A percentile compares a stretch with the other conserved stretches of the same genome.
These are phyloP conservation scores for Hypselothyrea guttata DNA, from an alignment of 2,888 invertebrate genomes.

Conservation along the genomic window DNA sequence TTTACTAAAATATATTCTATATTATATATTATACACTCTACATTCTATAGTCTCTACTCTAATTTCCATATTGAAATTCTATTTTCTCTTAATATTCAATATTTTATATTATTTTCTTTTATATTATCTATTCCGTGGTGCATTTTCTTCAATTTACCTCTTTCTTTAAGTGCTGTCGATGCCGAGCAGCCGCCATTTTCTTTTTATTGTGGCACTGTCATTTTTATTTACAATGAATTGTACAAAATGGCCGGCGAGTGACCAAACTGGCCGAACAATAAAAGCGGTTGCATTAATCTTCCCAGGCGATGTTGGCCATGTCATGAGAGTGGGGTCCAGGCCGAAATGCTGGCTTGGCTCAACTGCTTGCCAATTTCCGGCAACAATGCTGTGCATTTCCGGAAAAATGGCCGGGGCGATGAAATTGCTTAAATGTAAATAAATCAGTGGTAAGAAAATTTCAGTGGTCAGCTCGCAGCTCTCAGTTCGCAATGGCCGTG, in stretches of 20 bases:
- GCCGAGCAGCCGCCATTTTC: not conserved
- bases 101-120: too few species aligned
- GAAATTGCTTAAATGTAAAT: conserved; percentile 80
- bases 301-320: conserved; percentile 10
- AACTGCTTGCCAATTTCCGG: conserved; percentile 72
- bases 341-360: conserved; percentile 25
- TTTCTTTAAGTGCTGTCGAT: too few species aligned
- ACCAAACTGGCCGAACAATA: conserved; percentile 68
- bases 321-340: not conserved
- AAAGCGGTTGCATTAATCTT: conserved; percentile 71
- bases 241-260: conserved; percentile 66
- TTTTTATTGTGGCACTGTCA: conserved; percentile 34
- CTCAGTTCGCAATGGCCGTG: conserved; percentile 12
- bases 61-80: conserved; percentile 16
- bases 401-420: conserved; percentile 55
- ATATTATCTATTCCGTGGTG: too few species aligned
- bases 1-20: too few species aligned
- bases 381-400: conserved; percentile 73
- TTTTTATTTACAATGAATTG: conserved; percentile 73
- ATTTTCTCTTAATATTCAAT: too few species aligned
- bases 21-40: conserved; percentile 46
- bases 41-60: conserved; percentile 24
- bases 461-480: conserved; percentile 68
- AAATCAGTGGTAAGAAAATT: conserved; percentile 79
- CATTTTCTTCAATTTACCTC: too few species aligned